A percentile compares a stretch with the other conserved stretches of the same genome.
phyloP scores from a whole-genome alignment of 2,797 vertebrate species.

The Pantherophis alleghaniensis region DNA sequence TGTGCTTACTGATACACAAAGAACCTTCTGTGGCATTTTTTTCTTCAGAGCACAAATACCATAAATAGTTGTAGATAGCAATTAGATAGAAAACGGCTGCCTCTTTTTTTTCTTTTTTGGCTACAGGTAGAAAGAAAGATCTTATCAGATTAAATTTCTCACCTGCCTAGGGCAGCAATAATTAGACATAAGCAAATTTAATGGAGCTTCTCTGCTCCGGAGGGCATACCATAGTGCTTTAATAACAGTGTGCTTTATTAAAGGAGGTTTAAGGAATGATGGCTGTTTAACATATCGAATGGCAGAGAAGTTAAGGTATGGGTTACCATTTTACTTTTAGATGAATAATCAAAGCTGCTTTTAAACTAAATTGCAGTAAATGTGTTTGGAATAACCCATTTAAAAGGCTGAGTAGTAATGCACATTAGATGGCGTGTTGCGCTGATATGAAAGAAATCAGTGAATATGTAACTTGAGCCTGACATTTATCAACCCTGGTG shows the following conservation, averaged over 20 bases:
- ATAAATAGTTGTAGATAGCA: conserved; percentile 81
- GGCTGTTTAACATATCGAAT: conserved; percentile 81
- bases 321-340: conserved; percentile 72
- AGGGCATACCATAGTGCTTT: conserved; percentile 77
- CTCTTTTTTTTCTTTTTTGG: conserved; percentile 65
- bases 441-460: conserved; percentile 55
- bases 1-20: conserved; percentile 63
- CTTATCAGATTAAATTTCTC: conserved; percentile 86
- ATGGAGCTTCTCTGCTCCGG: conserved; percentile 75
- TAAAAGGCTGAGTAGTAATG: conserved; percentile 57
- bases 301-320: conserved; percentile 72
- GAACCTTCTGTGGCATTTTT: conserved; percentile 69
- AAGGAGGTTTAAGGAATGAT: conserved; percentile 82
- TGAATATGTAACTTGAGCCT: conserved; percentile 51
- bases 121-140: conserved; percentile 85
- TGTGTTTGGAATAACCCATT: conserved; percentile 67
- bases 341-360: conserved; percentile 69
- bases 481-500: conserved; percentile 36
- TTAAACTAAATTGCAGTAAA: conserved; percentile 71
- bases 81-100: conserved; percentile 81
- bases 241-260: conserved; percentile 87
- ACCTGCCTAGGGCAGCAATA: conserved; percentile 84
- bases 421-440: conserved; percentile 33
- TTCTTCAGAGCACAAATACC: conserved; percentile 75
- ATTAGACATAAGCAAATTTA: conserved; percentile 89